Evolutionary conservation across 2,113 vertebrate species (phyloP), one percentile per base, ranked within the genome.

Genomic region (Gavialis gangeticus): DNA sequence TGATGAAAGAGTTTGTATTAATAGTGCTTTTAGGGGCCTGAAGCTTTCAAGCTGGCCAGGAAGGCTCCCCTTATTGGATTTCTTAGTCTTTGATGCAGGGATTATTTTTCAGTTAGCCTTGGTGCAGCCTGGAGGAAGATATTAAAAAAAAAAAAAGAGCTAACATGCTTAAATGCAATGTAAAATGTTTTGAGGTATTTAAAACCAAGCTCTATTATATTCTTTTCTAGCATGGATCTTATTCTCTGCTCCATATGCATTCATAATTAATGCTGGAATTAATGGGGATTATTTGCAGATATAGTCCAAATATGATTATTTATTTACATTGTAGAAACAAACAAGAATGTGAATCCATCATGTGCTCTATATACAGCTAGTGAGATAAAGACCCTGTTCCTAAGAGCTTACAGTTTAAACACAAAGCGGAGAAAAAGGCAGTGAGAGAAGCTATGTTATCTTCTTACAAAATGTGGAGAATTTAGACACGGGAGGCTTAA

Each of bases 61-160:
- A 67, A 67, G 28, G 19, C 75, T n/a, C 10, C 55, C 55, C 22
- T 85, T 37, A 25, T 56, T n/a, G n/a, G 62, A 58, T 27, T 54
- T 24, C 2, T 25, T 80, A 62, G 2, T 8, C 2, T 80, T 69
- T 54, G 11, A 87, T 75, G 55, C 0, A 28, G 27, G 63, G 64
- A 67, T 67, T 56, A 30, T 78, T 83, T 63, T 81, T 64, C 54
- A 64, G 2, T 64, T 69, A n/a, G 13, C 1, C 1, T 2, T 2
- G 2, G 18, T 59, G 63, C 24, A 67, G 64, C 10, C 2, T 58
- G 14, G 25, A 75, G 5, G 7, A 21, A n/a, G 11, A 59, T 12
- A 3, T 21, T 12, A 0, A 55, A 58, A 12, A 17, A 10, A n/a
- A 28, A 16, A 21, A 82, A 75, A 82, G 1, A 0, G 2, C 18